Conservation (phyloP, 2,113 vertebrate genomes). For the Thinocorus orbignyianus region DNA sequence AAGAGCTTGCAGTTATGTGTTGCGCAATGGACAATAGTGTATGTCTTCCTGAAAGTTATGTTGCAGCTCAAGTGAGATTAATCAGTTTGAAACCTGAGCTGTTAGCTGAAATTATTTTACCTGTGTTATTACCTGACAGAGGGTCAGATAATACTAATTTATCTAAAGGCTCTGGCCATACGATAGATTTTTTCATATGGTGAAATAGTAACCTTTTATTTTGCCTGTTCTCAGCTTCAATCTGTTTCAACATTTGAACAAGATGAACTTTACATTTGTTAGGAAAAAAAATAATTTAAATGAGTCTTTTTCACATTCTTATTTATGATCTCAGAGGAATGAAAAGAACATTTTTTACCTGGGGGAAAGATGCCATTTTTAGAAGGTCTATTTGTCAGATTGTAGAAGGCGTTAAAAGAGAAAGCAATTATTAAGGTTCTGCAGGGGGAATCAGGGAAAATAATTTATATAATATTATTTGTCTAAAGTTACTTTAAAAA, state of each 20-base stretch:
- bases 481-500: constrained; percentile 9
- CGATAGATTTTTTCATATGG: background rate
- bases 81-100: background rate
- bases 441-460: background rate
- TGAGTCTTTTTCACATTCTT: background rate
- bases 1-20: background rate
- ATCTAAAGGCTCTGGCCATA: background rate
- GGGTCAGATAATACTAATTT: background rate
- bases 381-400: constrained; percentile 26
- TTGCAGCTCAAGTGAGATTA: background rate
- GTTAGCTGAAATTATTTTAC: background rate
- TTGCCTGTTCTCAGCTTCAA: background rate
- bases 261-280: background rate
- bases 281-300: background rate
- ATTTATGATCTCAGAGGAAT: constrained; percentile 6
- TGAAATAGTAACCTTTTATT: background rate
- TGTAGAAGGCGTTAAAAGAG: background rate
- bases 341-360: constrained; percentile 22
- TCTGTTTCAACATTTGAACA: background rate
- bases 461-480: constrained; percentile 22
- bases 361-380: constrained; percentile 18
- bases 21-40: background rate
- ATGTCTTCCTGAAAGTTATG: background rate
- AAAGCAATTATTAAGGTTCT: constrained; percentile 32
- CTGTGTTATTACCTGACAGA: background rate